Percentiles rank a stretch among this genome's conserved stretches.
Evolutionary conservation across 2,797 vertebrate genomes (phyloP).

Genomic region (Sphenopsis melanotis): DNA sequence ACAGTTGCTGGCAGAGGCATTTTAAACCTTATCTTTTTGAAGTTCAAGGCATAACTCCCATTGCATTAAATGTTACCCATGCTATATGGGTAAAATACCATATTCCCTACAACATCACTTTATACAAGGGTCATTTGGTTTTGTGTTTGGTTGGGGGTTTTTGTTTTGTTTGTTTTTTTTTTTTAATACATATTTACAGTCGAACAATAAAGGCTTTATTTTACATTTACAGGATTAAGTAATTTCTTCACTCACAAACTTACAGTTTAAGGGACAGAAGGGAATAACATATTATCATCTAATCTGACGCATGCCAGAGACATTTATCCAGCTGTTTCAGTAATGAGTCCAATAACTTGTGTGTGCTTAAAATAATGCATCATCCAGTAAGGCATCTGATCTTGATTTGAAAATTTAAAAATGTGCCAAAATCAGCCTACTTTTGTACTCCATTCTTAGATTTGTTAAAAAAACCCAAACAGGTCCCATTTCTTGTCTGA

Average conservation of each 20-base stretch:
- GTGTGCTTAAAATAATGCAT: background rate
- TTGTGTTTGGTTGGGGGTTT: background rate
- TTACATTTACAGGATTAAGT: background rate
- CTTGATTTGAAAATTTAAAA: background rate
- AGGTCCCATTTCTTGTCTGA: background rate
- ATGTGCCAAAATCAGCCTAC: background rate
- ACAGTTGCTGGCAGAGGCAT: background rate
- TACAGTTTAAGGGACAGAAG: background rate
- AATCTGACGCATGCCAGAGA: constrained; percentile 9
- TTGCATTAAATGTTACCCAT: background rate
- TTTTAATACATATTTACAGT: background rate
- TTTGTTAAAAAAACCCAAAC: background rate
- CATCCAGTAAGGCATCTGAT: constrained; percentile 5
- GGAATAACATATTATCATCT: background rate
- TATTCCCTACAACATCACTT: background rate
- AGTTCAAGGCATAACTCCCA: background rate
- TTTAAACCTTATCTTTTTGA: background rate
- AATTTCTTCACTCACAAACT: background rate
- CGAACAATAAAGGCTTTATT: background rate
- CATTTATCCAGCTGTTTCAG: constrained; percentile 33
- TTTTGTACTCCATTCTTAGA: background rate
- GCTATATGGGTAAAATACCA: background rate
- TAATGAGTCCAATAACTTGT: background rate
- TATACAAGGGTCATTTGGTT: background rate
- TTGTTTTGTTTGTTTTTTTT: background rate